phyloP scores from a whole-genome alignment of 2,888 invertebrate species.

The Pharmacophagus antenor region DNA sequence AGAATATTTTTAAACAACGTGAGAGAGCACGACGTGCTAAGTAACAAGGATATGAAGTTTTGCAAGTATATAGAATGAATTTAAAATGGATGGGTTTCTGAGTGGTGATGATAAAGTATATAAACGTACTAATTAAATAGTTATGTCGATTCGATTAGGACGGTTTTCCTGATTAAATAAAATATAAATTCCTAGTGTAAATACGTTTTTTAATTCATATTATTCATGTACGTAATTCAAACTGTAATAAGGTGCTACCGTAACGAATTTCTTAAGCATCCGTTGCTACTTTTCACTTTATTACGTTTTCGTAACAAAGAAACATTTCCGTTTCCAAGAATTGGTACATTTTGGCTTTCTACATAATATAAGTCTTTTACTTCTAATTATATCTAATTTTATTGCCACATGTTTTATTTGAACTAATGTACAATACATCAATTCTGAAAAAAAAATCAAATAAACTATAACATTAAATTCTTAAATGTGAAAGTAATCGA shows the following conservation, averaged over 20 bases:
- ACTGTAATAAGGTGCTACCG: constrained; percentile 18
- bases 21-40: constrained; percentile 73
- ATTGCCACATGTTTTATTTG: not conserved
- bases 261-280: constrained; percentile 18
- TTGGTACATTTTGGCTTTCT: constrained; percentile 15
- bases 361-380: constrained; percentile 8
- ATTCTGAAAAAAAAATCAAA: too few species aligned
- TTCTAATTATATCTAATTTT: not conserved
- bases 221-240: constrained; percentile 11
- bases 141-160: too few species aligned
- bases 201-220: constrained; percentile 23
- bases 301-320: constrained; percentile 20
- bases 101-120: not conserved
- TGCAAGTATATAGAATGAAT: constrained; percentile 28
- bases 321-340: constrained; percentile 12
- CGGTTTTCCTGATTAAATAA: not conserved
- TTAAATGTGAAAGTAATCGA: too few species aligned
- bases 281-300: constrained; percentile 20
- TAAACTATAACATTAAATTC: too few species aligned
- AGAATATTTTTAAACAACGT: constrained; percentile 57
- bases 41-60: constrained; percentile 56
- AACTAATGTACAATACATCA: too few species aligned
- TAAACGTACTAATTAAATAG: too few species aligned
- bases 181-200: constrained; percentile 8
- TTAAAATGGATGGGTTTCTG: not conserved